Evolutionary conservation across 2,888 invertebrate species (phyloP), one percentile per base, ranked within the genome.

Genomic region (Thelaira solivaga): DNA sequence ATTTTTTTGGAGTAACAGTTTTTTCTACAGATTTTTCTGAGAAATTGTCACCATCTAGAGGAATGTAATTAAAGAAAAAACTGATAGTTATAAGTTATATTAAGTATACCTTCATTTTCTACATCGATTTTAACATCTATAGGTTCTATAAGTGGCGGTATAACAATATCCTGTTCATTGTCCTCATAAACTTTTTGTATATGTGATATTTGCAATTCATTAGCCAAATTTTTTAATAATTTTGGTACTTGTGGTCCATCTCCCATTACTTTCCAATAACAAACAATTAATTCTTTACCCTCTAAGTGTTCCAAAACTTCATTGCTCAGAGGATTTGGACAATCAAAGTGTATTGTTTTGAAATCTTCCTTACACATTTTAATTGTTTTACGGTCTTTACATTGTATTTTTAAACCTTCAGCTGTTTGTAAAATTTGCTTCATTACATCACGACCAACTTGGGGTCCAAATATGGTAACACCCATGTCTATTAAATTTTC

Each of bases 391-490:
- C 88, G 86, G 67, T 89, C 88, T 68, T 87, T 88, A 76, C 86
- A 86, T 57, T 84, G 83, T 34, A 89, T 83, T 64, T 85, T 86
- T 0, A 85, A 81, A 10, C 80, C 74, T 18, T 89, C 89, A 1
- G 87, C 88, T 0, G 85, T 83, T 53, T 89, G 87, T 1, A 83
- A 76, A 0, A 88, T 77, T 53, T 86, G 87, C 61, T 88, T 88
- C 18, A 85, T 85, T 68, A 85, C 82, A 67, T 88, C 88, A 0
- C 88, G 85, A n/a, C 82, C 83, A 0, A 88, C 84, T 67, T 89
- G 89, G 1, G 89, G 89, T 0, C 88, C 88, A 43, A 88, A 88
- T 0, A 89, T 65, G 0, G 88, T 87, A 0, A 89, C 85, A 8
- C 88, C 88, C 11, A 85, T 82, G 68, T 89, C 88, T 5, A 84